Evolutionary conservation across 2,113 vertebrate genomes (phyloP).

Genomic region (Hippocampus mohnikei): DNA sequence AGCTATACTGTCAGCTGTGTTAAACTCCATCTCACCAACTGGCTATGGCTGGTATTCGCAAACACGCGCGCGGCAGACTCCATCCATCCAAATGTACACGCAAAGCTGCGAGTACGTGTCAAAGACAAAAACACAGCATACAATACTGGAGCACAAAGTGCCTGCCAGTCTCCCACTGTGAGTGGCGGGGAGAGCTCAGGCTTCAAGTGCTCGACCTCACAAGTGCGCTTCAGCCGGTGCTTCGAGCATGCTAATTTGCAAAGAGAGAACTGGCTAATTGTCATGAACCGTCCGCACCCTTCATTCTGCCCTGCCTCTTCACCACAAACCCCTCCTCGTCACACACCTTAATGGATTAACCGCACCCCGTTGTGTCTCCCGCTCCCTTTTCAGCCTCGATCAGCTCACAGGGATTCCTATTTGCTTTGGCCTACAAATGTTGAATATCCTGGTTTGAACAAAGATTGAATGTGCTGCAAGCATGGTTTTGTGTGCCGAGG

Average conservation of each 20-base stretch:
- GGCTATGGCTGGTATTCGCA: constrained; percentile 50
- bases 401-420: constrained; percentile 8
- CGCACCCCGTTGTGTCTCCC: constrained; percentile 30
- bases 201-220: constrained; percentile 17
- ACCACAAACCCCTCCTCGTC: constrained; percentile 47
- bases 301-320: constrained; percentile 37
- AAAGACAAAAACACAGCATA: background rate
- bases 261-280: constrained; percentile 56
- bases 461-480: background rate
- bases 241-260: constrained; percentile 36
- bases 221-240: constrained; percentile 8
- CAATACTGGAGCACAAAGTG: constrained; percentile 11
- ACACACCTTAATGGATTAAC: constrained; percentile 56
- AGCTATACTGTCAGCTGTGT: constrained; percentile 25
- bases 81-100: background rate
- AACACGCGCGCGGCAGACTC: constrained; percentile 19
- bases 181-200: background rate
- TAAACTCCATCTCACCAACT: constrained; percentile 59
- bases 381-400: constrained; percentile 11
- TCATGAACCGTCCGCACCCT: constrained; percentile 54
- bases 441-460: constrained; percentile 8
- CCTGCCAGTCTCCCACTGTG: constrained; percentile 7
- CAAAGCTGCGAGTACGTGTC: constrained; percentile 1
- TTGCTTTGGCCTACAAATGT: constrained; percentile 23
- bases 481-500: background rate